Base-by-base conservation (phyloP, 2,888 invertebrate species). In the Agelastica alni region DNA sequence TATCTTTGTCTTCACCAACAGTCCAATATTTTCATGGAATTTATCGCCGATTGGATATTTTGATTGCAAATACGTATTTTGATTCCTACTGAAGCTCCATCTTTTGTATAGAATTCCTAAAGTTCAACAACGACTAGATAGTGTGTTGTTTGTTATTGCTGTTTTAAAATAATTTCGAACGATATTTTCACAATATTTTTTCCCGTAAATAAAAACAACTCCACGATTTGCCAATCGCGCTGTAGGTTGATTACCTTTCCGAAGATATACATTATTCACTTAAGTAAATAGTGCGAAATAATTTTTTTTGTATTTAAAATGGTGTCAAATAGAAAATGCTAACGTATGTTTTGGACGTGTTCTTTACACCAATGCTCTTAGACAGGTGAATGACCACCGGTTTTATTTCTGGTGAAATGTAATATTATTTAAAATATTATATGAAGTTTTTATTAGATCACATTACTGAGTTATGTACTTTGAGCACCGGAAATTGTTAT, bases 321-420 rank as follows among this genome's bases (percentile, higher is more conserved):
- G 65, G 62, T 65, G 65, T 65, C 65, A 63, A 49, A 60, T 61
- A 59, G 64, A 69, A 66, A 64, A 51, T 63, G 67, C 67, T 61
- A 60, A 69, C 64, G 64, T 60, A 57, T 66, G 68, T 68, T 68
- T 67, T 59, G 66, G 62, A 62, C 60, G 62, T 51, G 47, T 56
- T 45, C 37, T 51, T 53, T 34, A 56, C 57, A 56, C 44, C 57
- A 58, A 60, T 63, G 53, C 60, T 59, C 54, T 54, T 48, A 42
- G 42, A 22, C 36, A 49, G 61, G 61, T 63, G 53, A 63, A 59
- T 46, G 61, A 63, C 63, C 60, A 59, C 32, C 9, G 22, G 31
- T 48, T 44, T n/a, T n/a, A n/a, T n/a, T n/a, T 48, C 18, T 13
- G 14, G 22, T 46, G 54, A 48, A 57, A 54, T 51, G 37, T 36